Percentiles rank a stretch among this genome's conserved stretches.
phyloP scores from a whole-genome alignment of 2,888 invertebrate species.

The Amphipyra tragopoginis region DNA sequence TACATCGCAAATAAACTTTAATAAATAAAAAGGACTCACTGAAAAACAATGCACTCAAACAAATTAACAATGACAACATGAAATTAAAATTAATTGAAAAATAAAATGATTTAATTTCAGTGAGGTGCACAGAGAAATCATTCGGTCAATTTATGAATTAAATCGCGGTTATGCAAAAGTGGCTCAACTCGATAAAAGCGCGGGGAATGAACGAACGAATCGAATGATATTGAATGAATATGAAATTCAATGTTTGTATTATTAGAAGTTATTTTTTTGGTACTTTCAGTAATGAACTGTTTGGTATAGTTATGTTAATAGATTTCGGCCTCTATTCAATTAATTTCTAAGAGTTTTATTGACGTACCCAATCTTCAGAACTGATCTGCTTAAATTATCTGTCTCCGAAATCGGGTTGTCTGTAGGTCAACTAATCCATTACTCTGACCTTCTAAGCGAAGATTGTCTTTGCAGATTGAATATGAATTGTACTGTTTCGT shows the following conservation, averaged over 20 bases:
- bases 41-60: slow-evolving; percentile 11
- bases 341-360: too few relatives aligned
- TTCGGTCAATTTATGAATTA: slow-evolving; percentile 47
- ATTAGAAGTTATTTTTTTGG: not conserved
- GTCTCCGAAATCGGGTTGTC: too few relatives aligned
- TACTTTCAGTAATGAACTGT: too few relatives aligned
- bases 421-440: too few relatives aligned
- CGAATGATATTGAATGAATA: slow-evolving; percentile 13
- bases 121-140: slow-evolving; percentile 20
- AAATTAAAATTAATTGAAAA: slow-evolving; percentile 44
- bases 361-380: too few relatives aligned
- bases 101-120: slow-evolving; percentile 38
- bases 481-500: too few relatives aligned
- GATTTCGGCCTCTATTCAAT: too few relatives aligned
- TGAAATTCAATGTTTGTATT: too few relatives aligned
- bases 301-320: too few relatives aligned
- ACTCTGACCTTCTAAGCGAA: too few relatives aligned
- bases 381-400: too few relatives aligned
- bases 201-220: slow-evolving; percentile 29
- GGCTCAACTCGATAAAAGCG: slow-evolving; percentile 29
- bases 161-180: slow-evolving; percentile 36
- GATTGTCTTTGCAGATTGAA: too few relatives aligned
- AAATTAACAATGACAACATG: slow-evolving; percentile 26
- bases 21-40: slow-evolving; percentile 1
- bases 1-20: not conserved